Percentiles rank a stretch among this genome's conserved stretches.
Evolutionary conservation across 2,888 invertebrate species (phyloP).

Genomic region (Elegia similella): DNA sequence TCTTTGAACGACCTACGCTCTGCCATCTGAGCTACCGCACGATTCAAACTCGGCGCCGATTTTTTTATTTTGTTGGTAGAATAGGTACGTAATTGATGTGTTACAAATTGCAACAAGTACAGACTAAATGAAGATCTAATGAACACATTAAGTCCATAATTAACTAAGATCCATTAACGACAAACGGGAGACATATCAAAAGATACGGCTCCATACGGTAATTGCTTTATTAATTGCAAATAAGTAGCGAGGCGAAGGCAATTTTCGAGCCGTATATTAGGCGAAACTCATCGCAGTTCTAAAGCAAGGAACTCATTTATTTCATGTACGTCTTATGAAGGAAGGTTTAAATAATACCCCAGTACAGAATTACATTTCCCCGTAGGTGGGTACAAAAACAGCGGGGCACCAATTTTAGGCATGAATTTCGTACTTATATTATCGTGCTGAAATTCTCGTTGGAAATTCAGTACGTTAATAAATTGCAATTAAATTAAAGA

Average conservation of each 20-base stretch:
- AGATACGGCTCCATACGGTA: conserved; percentile 12
- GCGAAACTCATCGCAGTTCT: conserved; percentile 1
- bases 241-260: conserved; percentile 1
- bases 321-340: conserved; percentile 12
- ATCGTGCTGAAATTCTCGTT: not conserved
- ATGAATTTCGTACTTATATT: conserved; percentile 9
- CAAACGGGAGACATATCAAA: not conserved
- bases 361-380: conserved; percentile 20
- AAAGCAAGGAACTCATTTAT: conserved; percentile 11
- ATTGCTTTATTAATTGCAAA: conserved; percentile 12
- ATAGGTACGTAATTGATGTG: no score
- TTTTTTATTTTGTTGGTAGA: no score
- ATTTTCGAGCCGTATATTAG: not conserved
- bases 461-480: not conserved
- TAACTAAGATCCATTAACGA: conserved; percentile 3
- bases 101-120: no score
- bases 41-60: no score
- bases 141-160: no score
- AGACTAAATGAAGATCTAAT: no score
- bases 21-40: no score
- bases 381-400: conserved; percentile 18
- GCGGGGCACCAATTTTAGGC: conserved; percentile 20
- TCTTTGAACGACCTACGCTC: no score
- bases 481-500: no score
- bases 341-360: conserved; percentile 20